Conservation (phyloP, 1,140 invertebrate species). For the Papilio xuthus region DNA sequence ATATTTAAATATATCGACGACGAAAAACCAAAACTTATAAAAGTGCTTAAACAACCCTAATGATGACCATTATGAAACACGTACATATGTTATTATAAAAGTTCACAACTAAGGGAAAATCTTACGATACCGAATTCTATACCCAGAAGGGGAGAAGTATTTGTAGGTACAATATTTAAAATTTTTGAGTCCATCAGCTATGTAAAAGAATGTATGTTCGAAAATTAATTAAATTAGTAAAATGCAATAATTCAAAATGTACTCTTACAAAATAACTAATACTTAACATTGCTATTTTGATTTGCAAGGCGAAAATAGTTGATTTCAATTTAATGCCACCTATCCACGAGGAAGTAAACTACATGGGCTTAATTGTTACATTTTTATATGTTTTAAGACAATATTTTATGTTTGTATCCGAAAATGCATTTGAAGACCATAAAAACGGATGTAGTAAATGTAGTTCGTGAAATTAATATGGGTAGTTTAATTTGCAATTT, state of each 20-base stretch:
- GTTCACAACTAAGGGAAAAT: too few relatives aligned
- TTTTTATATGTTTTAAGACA: neutral
- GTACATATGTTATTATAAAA: too few relatives aligned
- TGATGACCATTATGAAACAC: too few relatives aligned
- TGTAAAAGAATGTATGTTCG: neutral
- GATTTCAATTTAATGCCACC: neutral
- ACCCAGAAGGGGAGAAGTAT: neutral
- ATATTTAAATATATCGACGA: too few relatives aligned
- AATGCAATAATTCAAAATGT: constrained; percentile 15
- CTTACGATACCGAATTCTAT: neutral
- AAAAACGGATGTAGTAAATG: neutral
- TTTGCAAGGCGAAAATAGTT: neutral
- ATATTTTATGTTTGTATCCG: neutral
- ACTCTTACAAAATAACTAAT: neutral
- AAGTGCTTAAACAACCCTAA: neutral
- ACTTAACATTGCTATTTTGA: neutral
- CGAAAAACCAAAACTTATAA: neutral
- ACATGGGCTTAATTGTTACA: neutral
- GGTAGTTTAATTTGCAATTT: neutral
- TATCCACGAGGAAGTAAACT: neutral
- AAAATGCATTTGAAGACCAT: neutral
- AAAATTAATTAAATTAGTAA: neutral
- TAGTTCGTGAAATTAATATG: neutral
- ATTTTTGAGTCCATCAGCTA: neutral
- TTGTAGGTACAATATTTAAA: neutral